Conservation (phyloP, 2,888 invertebrate species). For the Ormyrus labotus region DNA sequence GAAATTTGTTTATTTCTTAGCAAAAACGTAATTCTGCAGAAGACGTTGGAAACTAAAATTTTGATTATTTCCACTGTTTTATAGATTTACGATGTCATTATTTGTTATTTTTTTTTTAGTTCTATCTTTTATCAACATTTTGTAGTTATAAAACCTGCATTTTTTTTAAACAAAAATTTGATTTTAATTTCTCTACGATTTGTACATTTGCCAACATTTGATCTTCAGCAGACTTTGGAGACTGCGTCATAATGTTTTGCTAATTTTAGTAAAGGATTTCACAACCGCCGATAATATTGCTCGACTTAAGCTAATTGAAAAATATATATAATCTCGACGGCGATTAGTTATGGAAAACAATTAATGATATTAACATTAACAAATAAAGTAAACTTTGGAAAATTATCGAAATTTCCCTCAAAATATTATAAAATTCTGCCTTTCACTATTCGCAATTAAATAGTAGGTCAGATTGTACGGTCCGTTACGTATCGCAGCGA, state of each 20-base stretch:
- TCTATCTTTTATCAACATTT: neutral
- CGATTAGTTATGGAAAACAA: constrained; percentile 60
- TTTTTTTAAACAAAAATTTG: too few species aligned
- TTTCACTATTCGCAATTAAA: constrained; percentile 3
- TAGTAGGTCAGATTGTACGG: too few species aligned
- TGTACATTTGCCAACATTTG: neutral
- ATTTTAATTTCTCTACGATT: neutral
- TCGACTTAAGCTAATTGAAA: constrained; percentile 63
- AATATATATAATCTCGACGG: constrained; percentile 52
- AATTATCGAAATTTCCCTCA: neutral
- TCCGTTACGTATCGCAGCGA: neutral
- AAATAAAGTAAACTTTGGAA: constrained; percentile 31
- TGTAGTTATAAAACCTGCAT: too few species aligned
- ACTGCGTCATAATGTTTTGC: constrained; percentile 24
- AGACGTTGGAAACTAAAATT: neutral
- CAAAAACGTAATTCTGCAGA: neutral
- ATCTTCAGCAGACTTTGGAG: neutral
- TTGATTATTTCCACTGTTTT: neutral
- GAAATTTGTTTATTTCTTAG: constrained; percentile 36
- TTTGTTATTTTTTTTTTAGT: neutral
- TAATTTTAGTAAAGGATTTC: constrained; percentile 51
- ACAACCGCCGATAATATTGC: constrained; percentile 56
- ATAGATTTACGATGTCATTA: neutral
- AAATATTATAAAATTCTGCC: neutral
- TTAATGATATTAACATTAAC: constrained; percentile 50